These are phyloP conservation scores for Oxyteleia sp. DNA, from an alignment of 2,888 invertebrate species.

Conservation along the genomic window DNA sequence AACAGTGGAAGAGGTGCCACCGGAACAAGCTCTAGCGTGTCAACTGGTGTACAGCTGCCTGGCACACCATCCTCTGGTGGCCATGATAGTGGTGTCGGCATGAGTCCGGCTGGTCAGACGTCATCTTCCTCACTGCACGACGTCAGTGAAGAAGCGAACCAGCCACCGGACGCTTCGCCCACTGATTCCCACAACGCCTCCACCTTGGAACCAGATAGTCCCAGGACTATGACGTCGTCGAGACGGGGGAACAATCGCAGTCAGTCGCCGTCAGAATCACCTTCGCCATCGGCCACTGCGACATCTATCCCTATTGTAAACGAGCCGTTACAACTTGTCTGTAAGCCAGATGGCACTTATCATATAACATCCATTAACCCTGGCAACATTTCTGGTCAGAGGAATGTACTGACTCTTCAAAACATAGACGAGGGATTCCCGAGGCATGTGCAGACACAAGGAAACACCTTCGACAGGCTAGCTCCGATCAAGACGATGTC, in stretches of 20 bases:
- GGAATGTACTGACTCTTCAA: slow-evolving; percentile 82
- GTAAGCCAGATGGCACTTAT: slow-evolving; percentile 85
- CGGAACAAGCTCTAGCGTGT: slow-evolving; percentile 79
- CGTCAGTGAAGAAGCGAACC: slow-evolving; percentile 85
- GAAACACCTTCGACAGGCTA: slow-evolving; percentile 80
- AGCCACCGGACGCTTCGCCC: slow-evolving; percentile 83
- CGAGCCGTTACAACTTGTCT: slow-evolving; percentile 84
- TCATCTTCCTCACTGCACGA: slow-evolving; percentile 85
- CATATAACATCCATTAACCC: slow-evolving; percentile 83
- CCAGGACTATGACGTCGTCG: slow-evolving; percentile 71
- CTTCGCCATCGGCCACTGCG: slow-evolving; percentile 78
- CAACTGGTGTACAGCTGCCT: slow-evolving; percentile 83
- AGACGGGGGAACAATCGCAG: slow-evolving; percentile 76
- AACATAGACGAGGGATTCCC: slow-evolving; percentile 83
- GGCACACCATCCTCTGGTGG: slow-evolving; percentile 86
- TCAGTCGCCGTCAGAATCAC: slow-evolving; percentile 84
- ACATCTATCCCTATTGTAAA: slow-evolving; percentile 80
- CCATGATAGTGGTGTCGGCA: slow-evolving; percentile 86
- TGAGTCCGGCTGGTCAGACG: slow-evolving; percentile 86
- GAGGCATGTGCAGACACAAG: slow-evolving; percentile 79
- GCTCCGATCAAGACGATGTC: slow-evolving; percentile 75
- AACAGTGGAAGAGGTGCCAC: slow-evolving; percentile 77
- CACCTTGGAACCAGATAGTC: slow-evolving; percentile 80
- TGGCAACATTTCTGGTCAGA: slow-evolving; percentile 78
- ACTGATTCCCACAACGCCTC: slow-evolving; percentile 80